phyloP scores from a whole-genome alignment of 2,888 invertebrate species.

The Tipula vernalis region DNA sequence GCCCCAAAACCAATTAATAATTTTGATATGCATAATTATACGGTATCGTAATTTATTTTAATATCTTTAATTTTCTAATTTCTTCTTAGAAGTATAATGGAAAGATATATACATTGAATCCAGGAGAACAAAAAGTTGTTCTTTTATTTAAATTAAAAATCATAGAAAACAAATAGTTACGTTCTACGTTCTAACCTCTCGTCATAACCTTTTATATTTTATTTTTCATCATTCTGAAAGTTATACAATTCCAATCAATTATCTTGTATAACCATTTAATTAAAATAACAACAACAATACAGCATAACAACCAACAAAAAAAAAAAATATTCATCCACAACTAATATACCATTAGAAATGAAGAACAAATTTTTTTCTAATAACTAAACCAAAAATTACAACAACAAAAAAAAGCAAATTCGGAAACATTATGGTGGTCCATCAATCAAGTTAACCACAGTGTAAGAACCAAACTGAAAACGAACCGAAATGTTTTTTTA shows the following conservation, averaged over 20 bases:
- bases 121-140: background rate
- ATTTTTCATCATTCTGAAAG: background rate
- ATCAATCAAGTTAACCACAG: conserved; percentile 4
- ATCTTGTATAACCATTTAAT: conserved; percentile 4
- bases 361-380: background rate
- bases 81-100: background rate
- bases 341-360: background rate
- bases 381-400: background rate
- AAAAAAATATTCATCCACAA: background rate
- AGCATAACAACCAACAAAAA: background rate
- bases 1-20: background rate
- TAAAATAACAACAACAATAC: background rate
- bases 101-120: background rate
- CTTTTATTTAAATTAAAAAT: background rate
- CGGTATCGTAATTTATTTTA: background rate
- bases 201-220: background rate
- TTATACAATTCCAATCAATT: background rate
- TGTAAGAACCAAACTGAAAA: background rate
- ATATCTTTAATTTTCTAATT: background rate
- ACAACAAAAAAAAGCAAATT: background rate
- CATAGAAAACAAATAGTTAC: background rate
- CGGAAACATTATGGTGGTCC: conserved; percentile 4
- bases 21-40: conserved; percentile 4
- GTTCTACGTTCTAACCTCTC: conserved; percentile 4
- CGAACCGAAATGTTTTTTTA: background rate